Evolutionary conservation across 2,113 vertebrate species (phyloP).

Genomic region (Notothenia coriiceps): DNA sequence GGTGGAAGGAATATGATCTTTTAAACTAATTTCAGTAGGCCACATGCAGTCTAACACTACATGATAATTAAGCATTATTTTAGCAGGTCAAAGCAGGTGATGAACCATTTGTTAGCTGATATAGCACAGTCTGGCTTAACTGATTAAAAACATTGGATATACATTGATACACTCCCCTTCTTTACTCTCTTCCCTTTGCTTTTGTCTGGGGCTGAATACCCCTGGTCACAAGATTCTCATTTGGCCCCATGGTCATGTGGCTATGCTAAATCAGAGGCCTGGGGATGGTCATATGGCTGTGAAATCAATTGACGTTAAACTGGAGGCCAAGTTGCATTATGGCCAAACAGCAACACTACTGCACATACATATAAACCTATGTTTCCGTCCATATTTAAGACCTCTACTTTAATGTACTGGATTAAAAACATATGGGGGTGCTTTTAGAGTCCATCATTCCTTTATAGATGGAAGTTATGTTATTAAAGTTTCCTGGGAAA

Average conservation of each 20-base stretch:
- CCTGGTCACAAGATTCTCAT: slow-evolving; percentile 81
- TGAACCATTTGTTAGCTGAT: background rate
- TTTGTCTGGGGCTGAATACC: slow-evolving; percentile 59
- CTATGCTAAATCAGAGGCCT: slow-evolving; percentile 71
- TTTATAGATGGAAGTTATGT: background rate
- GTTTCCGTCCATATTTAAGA: background rate
- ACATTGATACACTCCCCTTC: background rate
- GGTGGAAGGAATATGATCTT: background rate
- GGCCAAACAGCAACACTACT: background rate
- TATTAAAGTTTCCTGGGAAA: background rate
- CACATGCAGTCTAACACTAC: background rate
- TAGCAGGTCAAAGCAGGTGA: background rate
- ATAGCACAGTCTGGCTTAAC: background rate
- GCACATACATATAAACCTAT: background rate
- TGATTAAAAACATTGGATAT: background rate
- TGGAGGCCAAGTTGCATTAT: background rate
- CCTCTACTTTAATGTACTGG: too few species aligned
- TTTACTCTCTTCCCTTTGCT: background rate
- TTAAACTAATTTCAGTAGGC: background rate
- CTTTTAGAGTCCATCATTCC: background rate
- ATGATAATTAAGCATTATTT: background rate
- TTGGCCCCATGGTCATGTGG: slow-evolving; percentile 74
- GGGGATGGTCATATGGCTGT: slow-evolving; percentile 70
- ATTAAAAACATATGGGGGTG: background rate
- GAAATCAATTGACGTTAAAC: slow-evolving; percentile 55